Base-by-base conservation (phyloP, 2,797 vertebrate species). In the Percopsis omiscomaycus region DNA sequence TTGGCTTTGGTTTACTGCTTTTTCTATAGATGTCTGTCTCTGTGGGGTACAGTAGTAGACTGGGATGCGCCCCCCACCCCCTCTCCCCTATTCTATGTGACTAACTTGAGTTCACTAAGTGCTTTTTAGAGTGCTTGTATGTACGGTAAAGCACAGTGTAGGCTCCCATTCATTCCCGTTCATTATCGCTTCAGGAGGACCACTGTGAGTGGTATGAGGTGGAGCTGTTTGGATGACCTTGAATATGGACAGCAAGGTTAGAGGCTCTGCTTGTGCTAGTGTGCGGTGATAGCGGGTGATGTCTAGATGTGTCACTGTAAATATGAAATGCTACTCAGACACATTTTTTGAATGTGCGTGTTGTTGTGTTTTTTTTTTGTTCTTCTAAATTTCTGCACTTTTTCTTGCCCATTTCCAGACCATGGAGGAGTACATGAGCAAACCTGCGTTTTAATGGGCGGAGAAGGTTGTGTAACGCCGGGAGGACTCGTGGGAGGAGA, bases 351-450 rank as follows among this genome's bases (percentile, higher is more conserved):
- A 42, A 54, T 3, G 14, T 61, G 8, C 51, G 22, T 14, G 13
- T 27, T 3, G 4, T 37, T 52, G 61, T 44, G 8, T 30, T 55
- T 45, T 64, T 53, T 55, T 15, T 60, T 16, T 55, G 2, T 44
- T 9, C n/a, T 32, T 3, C 8, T 32, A 9, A 14, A 3, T n/a
- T 3, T 14, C 5, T 30, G 10, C 51, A 5, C 3, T 71, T 59
- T 59, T n/a, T 69, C 15, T 81, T 64, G 72, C 42, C 63, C 30
- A 77, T 75, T 54, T 71, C 58, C 79, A 98, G 96, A 98, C 96
- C 3, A 94, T 98, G 93, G 96, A 96, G 85, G 96, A 98, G 85
- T 98, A 98, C 77, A 96, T 98, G 96, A 96, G 92, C 90, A 98
- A 98, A 65, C 96, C 96, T 68, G 92, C 96, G 0, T 98, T 98